phyloP scores from a whole-genome alignment of 1,140 invertebrate species.

The Bombus cullumanus region DNA sequence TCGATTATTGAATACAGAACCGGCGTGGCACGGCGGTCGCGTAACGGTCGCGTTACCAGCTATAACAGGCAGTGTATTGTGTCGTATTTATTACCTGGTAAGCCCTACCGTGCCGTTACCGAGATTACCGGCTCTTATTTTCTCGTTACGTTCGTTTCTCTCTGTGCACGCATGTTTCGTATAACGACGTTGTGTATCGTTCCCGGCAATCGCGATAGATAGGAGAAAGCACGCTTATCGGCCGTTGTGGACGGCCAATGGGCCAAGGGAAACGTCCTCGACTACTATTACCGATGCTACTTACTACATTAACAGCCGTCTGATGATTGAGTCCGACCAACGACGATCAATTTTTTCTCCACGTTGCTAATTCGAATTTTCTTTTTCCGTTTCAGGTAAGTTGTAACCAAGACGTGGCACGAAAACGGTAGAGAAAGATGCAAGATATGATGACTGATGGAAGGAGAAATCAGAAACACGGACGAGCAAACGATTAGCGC shows the following conservation, averaged over 20 bases:
- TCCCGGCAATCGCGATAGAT: slow-evolving; percentile 29
- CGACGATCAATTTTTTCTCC: not conserved
- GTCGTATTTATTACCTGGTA: slow-evolving; percentile 58
- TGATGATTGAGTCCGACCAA: not conserved
- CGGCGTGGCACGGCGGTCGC: not conserved
- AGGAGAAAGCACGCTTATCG: slow-evolving; percentile 28
- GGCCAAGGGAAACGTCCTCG: slow-evolving; percentile 5
- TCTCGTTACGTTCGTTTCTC: slow-evolving; percentile 38
- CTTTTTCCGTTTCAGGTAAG: slow-evolving; percentile 16
- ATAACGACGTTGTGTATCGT: slow-evolving; percentile 31
- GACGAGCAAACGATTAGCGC: slow-evolving; percentile 73
- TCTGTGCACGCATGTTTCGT: slow-evolving; percentile 14
- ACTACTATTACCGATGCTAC: not conserved
- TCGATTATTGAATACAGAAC: slow-evolving; percentile 48
- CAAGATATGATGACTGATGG: slow-evolving; percentile 30
- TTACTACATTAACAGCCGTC: not conserved
- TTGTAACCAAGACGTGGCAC: not conserved
- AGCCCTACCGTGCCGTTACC: not conserved
- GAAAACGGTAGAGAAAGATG: not conserved
- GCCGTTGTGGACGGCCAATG: not conserved
- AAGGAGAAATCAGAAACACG: slow-evolving; percentile 62
- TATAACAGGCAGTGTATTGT: slow-evolving; percentile 37
- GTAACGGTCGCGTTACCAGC: slow-evolving; percentile 45
- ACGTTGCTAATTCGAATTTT: not conserved
- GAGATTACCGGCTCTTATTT: slow-evolving; percentile 29